These are phyloP conservation scores for Rhabdornis inornatus DNA, from an alignment of 2,113 vertebrate genomes.

Conservation along the genomic window DNA sequence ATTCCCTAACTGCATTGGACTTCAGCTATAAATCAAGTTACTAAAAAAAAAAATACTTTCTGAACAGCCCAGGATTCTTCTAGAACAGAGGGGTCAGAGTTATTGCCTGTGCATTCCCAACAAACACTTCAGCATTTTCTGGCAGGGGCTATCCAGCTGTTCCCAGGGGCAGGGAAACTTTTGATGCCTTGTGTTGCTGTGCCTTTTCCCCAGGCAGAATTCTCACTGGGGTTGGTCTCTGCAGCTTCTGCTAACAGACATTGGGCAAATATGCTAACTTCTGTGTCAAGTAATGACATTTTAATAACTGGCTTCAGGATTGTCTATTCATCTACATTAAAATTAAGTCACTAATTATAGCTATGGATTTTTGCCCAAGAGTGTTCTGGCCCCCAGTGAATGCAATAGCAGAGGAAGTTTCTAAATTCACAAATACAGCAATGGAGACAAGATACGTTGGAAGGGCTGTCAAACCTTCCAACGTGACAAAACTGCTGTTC, in stretches of 20 bases:
- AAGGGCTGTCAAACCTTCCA: background rate
- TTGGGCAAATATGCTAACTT: conserved; percentile 32
- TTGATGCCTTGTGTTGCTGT: background rate
- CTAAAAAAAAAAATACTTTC: background rate
- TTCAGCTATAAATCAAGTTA: background rate
- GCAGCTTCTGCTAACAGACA: conserved; percentile 28
- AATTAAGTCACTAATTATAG: conserved; percentile 62
- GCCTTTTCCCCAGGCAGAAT: background rate
- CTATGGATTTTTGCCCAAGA: conserved; percentile 42
- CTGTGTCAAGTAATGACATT: conserved; percentile 48
- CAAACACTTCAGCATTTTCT: background rate
- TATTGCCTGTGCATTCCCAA: background rate
- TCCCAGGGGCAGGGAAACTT: background rate
- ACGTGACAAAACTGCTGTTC: background rate
- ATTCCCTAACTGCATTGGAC: background rate
- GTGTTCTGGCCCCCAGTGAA: background rate
- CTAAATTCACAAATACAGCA: background rate
- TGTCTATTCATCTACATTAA: conserved; percentile 57
- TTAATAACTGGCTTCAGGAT: conserved; percentile 59
- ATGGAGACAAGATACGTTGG: background rate
- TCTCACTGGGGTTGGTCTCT: conserved; percentile 6
- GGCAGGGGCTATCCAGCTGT: background rate
- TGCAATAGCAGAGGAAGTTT: background rate
- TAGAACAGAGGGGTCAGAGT: background rate
- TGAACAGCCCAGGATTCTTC: background rate